These are phyloP conservation scores for Notospermus geniculatus DNA, from an alignment of 1,140 invertebrate genomes.

Conservation along the genomic window DNA sequence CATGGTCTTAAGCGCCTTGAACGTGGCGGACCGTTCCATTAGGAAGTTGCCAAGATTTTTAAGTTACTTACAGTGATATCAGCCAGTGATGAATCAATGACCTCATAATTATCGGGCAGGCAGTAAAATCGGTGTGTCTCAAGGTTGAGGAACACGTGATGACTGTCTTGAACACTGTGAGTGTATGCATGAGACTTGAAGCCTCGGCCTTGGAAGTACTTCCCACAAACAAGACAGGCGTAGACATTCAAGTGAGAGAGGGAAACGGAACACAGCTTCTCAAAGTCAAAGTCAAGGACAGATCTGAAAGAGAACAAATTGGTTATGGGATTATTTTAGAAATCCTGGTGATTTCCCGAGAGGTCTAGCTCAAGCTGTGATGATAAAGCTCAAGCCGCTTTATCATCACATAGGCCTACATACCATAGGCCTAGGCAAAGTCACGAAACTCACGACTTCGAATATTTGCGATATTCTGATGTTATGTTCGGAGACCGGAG, in stretches of 20 bases:
- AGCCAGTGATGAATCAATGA: conserved; percentile 97
- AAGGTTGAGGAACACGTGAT: conserved; percentile 98
- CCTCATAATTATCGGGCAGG: conserved; percentile 98
- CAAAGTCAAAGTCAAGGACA: conserved; percentile 99
- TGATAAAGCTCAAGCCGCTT: too few species aligned
- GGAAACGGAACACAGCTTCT: conserved; percentile 98
- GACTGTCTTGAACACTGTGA: conserved; percentile 93
- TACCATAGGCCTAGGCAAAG: too few species aligned
- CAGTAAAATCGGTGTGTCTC: conserved; percentile 98
- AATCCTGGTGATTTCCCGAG: too few species aligned
- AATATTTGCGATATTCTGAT: too few species aligned
- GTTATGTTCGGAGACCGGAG: too few species aligned
- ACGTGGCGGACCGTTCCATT: too few species aligned
- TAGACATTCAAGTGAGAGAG: conserved; percentile 99
- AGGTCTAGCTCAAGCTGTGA: too few species aligned
- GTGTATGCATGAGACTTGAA: conserved; percentile 98
- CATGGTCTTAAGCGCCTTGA: too few species aligned
- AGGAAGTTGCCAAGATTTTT: too few species aligned
- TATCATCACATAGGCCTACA: too few species aligned
- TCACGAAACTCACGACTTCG: too few species aligned
- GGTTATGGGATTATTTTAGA: too few species aligned
- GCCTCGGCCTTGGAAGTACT: conserved; percentile 97
- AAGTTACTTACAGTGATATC: conserved; percentile 79
- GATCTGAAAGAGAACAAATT: conserved; percentile 59
- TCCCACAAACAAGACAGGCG: conserved; percentile 99